Base-by-base conservation (phyloP, 2,113 vertebrate genomes). In the Lepisosteus osseus region DNA sequence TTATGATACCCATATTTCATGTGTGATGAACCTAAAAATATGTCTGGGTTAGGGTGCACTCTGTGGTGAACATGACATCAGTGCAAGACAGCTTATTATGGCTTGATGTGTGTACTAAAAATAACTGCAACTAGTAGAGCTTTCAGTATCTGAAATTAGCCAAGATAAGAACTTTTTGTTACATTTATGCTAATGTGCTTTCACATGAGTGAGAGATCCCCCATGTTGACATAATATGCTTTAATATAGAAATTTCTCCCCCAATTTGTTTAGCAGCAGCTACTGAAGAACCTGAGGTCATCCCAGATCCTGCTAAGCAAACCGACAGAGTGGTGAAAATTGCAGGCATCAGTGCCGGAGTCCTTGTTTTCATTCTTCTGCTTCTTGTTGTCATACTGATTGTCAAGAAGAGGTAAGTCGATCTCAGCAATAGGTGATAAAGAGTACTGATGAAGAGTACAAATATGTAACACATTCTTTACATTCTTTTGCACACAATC, bases 271-370 rank as follows among this genome's bases (percentile, higher is more conserved):
- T 86, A 86, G 72, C 82, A 95, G 97, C 95, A 85, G 95, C 96
- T 77, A 97, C 96, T 62, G 97, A 99, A 87, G 97, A 98, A 84
- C 97, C 96, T 51, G 96, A 99, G 77, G 96, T 98, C 80, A 95
- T 98, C 76, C 97, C 97, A 0, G 97, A 99, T 76, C 97, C 97
- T 0, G 95, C 94, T 13, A 98, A 98, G 75, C 97, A 98, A 86
- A 98, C 97, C 3, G 97, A 99, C 75, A 89, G 95, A 15, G 97
- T 98, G 77, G 96, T 99, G 85, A 99, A 99, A 87, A 99, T 99
- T 43, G 97, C 97, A 3, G 97, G 97, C 71, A 98, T 99, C 78
- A 98, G 96, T 78, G 95, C 97, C 3, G 96, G 94, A 3, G 95
- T 98, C 74, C 87, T 99, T 70, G 96, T 98, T 79, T 98, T 98